Base-by-base conservation (phyloP, 2,113 vertebrate species). In the Alosa alosa region DNA sequence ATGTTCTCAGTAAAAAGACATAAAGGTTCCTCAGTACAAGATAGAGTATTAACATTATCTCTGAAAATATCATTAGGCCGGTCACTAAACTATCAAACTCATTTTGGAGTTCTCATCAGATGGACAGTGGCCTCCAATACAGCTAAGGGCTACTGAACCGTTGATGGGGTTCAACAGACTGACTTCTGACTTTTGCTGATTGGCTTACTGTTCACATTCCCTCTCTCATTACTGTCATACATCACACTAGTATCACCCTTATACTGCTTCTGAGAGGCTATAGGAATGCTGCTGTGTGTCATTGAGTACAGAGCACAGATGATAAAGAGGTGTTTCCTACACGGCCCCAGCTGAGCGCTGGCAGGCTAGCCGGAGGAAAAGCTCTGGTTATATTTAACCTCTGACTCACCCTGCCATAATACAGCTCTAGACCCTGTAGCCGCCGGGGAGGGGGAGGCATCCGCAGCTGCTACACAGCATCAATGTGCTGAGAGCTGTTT, bases 401-500 rank as follows among this genome's bases (percentile, higher is more conserved):
- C 60, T 91, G 92, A 92, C 81, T 90, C 89, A 88, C 39, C 31
- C 39, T 78, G 72, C 49, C 75, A 88, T 90, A 88, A 88, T 81
- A 83, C 87, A 86, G 83, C 93, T 92, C 82, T 72, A 89, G 86
- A 94, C 92, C 87, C 87, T 88, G 87, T 31, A 11, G 10, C 31
- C 72, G 2, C 72, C 3, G 72, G 31, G 72, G 36, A 75, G 72
- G 72, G 72, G 92, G 93, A 94, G 93, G 93, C 91, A 94, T 93
- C 91, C 92, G 89, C 95, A 96, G 94, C 93, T 96, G 95, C 90
- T 94, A 85, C 88, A 91, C 88, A 93, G 86, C 89, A 92, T 90
- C 90, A 85, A 92, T 93, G 94, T 41, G 83, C 60, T 81, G 46
- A 64, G 20, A 50, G 81, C 75, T 85, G 52, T 10, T n/a, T 81